Conservation (phyloP, 2,888 invertebrate genomes). For the Spialia ferax region DNA sequence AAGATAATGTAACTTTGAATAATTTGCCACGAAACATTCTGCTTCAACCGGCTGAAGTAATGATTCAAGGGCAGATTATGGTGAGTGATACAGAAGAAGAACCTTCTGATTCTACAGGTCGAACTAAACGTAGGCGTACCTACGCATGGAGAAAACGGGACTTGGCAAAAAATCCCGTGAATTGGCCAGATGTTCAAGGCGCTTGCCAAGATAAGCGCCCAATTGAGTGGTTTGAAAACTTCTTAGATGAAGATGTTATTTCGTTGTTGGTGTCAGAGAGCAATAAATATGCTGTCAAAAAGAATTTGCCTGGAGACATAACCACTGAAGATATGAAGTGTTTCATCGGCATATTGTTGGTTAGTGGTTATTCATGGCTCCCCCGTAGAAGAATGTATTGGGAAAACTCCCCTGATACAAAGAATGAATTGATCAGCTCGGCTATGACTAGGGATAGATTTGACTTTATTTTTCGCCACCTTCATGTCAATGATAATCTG, state of each 20-base stretch:
- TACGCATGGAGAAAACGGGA: conserved; percentile 44
- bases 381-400: conserved; percentile 51
- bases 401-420: conserved; percentile 50
- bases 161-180: conserved; percentile 45
- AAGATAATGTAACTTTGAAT: conserved; percentile 48
- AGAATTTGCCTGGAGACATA: conserved; percentile 49
- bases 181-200: conserved; percentile 45
- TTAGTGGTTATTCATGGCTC: conserved; percentile 50
- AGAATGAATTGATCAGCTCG: conserved; percentile 48
- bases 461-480: conserved; percentile 51
- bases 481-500: conserved; percentile 49
- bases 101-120: conserved; percentile 43
- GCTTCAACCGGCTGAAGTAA: conserved; percentile 47
- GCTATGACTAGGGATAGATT: conserved; percentile 50
- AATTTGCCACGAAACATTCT: conserved; percentile 48
- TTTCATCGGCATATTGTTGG: conserved; percentile 49
- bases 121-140: conserved; percentile 44
- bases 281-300: conserved; percentile 49
- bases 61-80: conserved; percentile 44
- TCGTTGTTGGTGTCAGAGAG: conserved; percentile 48
- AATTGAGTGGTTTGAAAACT: conserved; percentile 48
- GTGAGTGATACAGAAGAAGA: conserved; percentile 44
- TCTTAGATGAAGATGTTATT: conserved; percentile 49
- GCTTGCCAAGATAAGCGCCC: conserved; percentile 47
- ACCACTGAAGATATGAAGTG: conserved; percentile 48